Evolutionary conservation across 1,140 invertebrate genomes (phyloP).

Genomic region (Drosophila watanabei): DNA sequence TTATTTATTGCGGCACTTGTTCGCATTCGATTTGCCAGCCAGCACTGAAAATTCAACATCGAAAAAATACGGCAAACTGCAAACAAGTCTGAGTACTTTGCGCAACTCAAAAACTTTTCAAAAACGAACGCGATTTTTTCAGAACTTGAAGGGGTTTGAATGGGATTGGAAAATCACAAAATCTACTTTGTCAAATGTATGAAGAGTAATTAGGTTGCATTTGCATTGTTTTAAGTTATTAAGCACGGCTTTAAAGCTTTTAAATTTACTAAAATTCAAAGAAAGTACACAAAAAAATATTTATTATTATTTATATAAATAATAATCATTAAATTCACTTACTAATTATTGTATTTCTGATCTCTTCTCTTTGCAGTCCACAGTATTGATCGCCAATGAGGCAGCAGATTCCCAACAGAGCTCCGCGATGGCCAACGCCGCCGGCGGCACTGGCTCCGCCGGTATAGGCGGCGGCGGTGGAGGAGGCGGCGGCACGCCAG

Average conservation of each 20-base stretch:
- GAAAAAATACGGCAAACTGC: constrained; percentile 21
- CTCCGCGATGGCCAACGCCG: constrained; percentile 57
- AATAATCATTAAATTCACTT: background rate
- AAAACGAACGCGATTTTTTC: constrained; percentile 10
- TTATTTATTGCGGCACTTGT: constrained; percentile 83
- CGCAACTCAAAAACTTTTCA: constrained; percentile 17
- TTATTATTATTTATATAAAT: too few relatives aligned
- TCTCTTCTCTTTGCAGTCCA: constrained; percentile 65
- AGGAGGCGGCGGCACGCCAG: constrained; percentile 50
- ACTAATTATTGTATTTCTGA: constrained; percentile 27
- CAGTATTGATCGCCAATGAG: constrained; percentile 85
- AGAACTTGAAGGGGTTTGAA: constrained; percentile 6
- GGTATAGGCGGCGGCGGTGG: constrained; percentile 61
- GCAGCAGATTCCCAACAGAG: constrained; percentile 76
- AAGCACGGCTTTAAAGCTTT: background rate
- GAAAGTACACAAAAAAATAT: too few relatives aligned
- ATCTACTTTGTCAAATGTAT: constrained; percentile 4
- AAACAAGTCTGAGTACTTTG: constrained; percentile 19
- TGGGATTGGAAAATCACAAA: constrained; percentile 19
- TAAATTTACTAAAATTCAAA: too few relatives aligned
- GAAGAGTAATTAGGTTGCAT: background rate
- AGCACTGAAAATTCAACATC: constrained; percentile 43
- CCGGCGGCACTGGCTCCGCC: constrained; percentile 18
- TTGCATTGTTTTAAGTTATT: background rate
- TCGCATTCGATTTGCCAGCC: constrained; percentile 79